A percentile compares a stretch with the other conserved stretches of the same genome.
Conservation (phyloP, 1,140 invertebrate species). For the Venustaconcha ellipsiformis region DNA sequence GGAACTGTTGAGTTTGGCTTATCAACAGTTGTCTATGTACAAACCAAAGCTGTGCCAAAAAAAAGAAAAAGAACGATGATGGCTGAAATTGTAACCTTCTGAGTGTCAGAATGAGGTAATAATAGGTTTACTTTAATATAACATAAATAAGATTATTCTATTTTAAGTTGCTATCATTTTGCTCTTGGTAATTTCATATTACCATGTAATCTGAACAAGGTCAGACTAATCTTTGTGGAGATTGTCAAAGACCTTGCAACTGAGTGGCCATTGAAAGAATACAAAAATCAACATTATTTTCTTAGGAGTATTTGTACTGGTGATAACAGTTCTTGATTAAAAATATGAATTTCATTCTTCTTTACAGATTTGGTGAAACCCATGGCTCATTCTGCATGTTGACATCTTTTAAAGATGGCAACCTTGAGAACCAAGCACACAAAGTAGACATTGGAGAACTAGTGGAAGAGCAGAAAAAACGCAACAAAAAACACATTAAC, state of each 20-base stretch:
- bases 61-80: too few species aligned
- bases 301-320: not conserved
- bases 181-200: not conserved
- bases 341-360: constrained; percentile 15
- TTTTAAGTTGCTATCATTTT: not conserved
- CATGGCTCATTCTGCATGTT: constrained; percentile 77
- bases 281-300: not conserved
- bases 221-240: not conserved
- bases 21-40: too few species aligned
- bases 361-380: constrained; percentile 75
- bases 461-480: constrained; percentile 38
- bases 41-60: too few species aligned
- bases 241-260: not conserved
- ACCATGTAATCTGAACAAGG: not conserved
- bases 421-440: constrained; percentile 68
- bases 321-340: not conserved
- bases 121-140: too few species aligned
- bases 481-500: constrained; percentile 41
- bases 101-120: too few species aligned
- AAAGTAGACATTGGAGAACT: constrained; percentile 48
- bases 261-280: not conserved
- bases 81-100: too few species aligned
- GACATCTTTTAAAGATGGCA: constrained; percentile 72
- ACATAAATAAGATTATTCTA: too few species aligned
- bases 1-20: too few species aligned